phyloP scores from a whole-genome alignment of 2,888 invertebrate species.

The Scelioninae gen. 2 region DNA sequence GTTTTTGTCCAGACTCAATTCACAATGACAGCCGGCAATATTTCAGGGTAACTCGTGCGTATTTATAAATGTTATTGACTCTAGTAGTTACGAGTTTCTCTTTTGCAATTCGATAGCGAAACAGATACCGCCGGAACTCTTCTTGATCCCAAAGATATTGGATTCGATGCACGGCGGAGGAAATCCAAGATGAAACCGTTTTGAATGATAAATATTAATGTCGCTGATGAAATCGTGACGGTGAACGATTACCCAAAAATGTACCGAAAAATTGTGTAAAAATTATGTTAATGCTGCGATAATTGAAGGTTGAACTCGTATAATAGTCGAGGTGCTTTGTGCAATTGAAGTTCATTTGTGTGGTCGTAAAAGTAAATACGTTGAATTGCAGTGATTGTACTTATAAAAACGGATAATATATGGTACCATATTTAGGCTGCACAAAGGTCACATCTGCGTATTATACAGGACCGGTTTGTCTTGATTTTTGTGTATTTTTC shows the following conservation, averaged over 20 bases:
- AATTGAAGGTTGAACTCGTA: too few relatives aligned
- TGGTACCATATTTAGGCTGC: too few relatives aligned
- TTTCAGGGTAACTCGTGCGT: slow-evolving; percentile 40
- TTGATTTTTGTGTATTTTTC: too few relatives aligned
- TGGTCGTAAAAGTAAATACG: too few relatives aligned
- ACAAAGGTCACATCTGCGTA: too few relatives aligned
- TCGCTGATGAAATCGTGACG: slow-evolving; percentile 14
- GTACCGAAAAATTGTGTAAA: background rate
- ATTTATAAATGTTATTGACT: slow-evolving; percentile 57
- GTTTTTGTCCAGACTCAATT: slow-evolving; percentile 21
- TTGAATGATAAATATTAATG: slow-evolving; percentile 49
- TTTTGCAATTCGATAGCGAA: slow-evolving; percentile 56
- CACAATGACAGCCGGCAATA: slow-evolving; percentile 37
- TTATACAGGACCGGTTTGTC: too few relatives aligned
- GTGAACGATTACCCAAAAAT: too few relatives aligned
- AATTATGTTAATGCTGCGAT: background rate
- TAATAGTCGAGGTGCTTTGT: too few relatives aligned
- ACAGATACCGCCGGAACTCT: slow-evolving; percentile 46
- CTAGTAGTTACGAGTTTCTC: slow-evolving; percentile 45
- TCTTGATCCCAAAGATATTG: slow-evolving; percentile 45
- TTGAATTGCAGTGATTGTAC: too few relatives aligned
- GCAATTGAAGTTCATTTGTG: too few relatives aligned
- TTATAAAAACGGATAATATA: too few relatives aligned
- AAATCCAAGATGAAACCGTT: slow-evolving; percentile 46
- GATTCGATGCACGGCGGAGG: slow-evolving; percentile 32